Evolutionary conservation across 2,888 invertebrate species (phyloP), one percentile per base, ranked within the genome.

Genomic region (Tethea ocularis): DNA sequence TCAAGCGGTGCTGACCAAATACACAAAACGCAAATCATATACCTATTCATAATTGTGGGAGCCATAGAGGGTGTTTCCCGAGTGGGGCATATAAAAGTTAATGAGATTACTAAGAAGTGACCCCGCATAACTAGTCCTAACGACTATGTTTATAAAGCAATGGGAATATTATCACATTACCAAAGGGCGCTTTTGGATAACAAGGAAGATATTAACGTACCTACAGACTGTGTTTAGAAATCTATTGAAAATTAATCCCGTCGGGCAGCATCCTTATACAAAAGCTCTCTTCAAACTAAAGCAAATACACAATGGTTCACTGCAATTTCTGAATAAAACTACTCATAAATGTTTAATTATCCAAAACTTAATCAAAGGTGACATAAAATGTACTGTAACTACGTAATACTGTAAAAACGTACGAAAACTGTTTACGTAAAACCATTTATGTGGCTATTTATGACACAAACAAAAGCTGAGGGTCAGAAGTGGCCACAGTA

Each of bases 21-120:
- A 66, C 68, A 66, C 67, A 61, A 64, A 67, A 67, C 61, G 68
- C 67, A 59, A 70, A 67, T 71, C 70, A 61, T 69, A 67, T 71
- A 61, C 61, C 67, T 71, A 61, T 61, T 59, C 57, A 62, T 66
- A 64, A 67, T 58, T 56, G 61, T 58, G 61, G 61, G 58, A 64
- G 59, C 69, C 71, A 65, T 73, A 67, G 61, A 72, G 68, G 66
- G 58, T 55, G 67, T 66, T 71, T 74, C 75, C 73, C 67, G 61
- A 69, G 64, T 64, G 68, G 52, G 13, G 66, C 67, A 64, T 71
- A 74, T 78, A 76, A 78, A 77, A 75, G 71, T 78, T 77, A 79
- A 78, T 73, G 74, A 75, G 75, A 78, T 75, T 74, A 71, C 71
- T 73, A 69, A 73, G 70, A 69, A 71, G 71, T 67, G 66, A 66